Conservation (phyloP, 2,888 invertebrate genomes). For the Listrodromus nycthemerus region DNA sequence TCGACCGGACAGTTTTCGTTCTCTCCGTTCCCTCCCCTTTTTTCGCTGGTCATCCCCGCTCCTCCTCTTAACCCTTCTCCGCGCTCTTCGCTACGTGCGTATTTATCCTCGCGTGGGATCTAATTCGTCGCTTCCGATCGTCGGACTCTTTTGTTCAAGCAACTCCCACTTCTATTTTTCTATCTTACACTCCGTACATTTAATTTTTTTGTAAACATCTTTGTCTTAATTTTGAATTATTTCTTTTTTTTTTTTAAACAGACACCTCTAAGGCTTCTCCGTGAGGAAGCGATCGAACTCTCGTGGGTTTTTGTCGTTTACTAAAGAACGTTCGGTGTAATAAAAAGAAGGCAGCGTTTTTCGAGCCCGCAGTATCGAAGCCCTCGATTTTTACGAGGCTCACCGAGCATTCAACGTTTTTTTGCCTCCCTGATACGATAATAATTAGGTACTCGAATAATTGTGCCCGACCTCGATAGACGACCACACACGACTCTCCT, state of each 20-base stretch:
- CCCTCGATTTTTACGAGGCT: background rate
- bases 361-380: constrained; percentile 15
- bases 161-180: constrained; percentile 6
- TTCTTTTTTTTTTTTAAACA: background rate
- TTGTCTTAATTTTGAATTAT: background rate
- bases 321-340: constrained; percentile 10
- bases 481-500: constrained; percentile 37
- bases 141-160: constrained; percentile 9
- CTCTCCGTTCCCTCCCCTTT: constrained; percentile 29
- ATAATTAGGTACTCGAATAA: constrained; percentile 10
- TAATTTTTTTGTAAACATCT: background rate
- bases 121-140: constrained; percentile 61
- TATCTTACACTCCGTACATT: background rate
- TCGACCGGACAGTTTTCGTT: constrained; percentile 62
- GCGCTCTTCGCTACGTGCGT: constrained; percentile 41
- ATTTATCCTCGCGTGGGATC: constrained; percentile 59
- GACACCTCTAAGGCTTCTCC: constrained; percentile 5
- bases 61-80: constrained; percentile 29
- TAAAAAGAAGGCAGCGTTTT: background rate
- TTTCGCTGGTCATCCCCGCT: constrained; percentile 15
- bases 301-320: constrained; percentile 14
- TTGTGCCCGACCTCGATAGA: constrained; percentile 1
- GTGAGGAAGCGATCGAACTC: constrained; percentile 25
- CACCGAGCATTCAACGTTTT: background rate
- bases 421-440: background rate